Conservation (phyloP, 2,888 invertebrate species). For the Anaspis maculata region DNA sequence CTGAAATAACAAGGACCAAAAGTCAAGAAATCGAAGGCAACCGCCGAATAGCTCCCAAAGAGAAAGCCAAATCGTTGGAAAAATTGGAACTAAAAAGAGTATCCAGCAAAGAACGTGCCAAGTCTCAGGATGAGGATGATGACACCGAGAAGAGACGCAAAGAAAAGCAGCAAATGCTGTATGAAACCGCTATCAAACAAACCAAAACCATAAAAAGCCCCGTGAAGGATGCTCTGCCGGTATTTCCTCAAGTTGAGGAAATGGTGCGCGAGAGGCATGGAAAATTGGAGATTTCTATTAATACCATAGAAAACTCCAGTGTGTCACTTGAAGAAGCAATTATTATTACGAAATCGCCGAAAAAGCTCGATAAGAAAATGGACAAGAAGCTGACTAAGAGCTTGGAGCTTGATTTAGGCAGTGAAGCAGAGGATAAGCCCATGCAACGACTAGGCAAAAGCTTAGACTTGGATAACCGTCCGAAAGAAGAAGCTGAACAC, state of each 20-base stretch:
- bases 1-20: slow-evolving; percentile 41
- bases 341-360: slow-evolving; percentile 66
- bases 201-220: slow-evolving; percentile 67
- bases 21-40: slow-evolving; percentile 53
- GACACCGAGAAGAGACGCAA: slow-evolving; percentile 63
- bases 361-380: slow-evolving; percentile 53
- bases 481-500: slow-evolving; percentile 25
- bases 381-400: slow-evolving; percentile 51
- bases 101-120: slow-evolving; percentile 56
- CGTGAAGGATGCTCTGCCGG: slow-evolving; percentile 61
- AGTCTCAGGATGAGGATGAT: slow-evolving; percentile 66
- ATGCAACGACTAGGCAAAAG: slow-evolving; percentile 40
- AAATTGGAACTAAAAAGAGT: slow-evolving; percentile 52
- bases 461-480: slow-evolving; percentile 37
- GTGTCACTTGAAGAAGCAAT: slow-evolving; percentile 58
- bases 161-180: slow-evolving; percentile 66
- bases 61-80: slow-evolving; percentile 62
- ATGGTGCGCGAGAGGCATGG: slow-evolving; percentile 66
- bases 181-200: slow-evolving; percentile 67
- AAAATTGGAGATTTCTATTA: slow-evolving; percentile 65
- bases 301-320: slow-evolving; percentile 45
- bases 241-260: slow-evolving; percentile 65
- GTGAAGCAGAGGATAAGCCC: slow-evolving; percentile 29
- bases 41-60: slow-evolving; percentile 49
- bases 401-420: slow-evolving; percentile 53